A percentile compares a stretch with the other conserved stretches of the same genome.
phyloP scores from a whole-genome alignment of 2,113 vertebrate genomes.

The Toxotes jaculatrix region DNA sequence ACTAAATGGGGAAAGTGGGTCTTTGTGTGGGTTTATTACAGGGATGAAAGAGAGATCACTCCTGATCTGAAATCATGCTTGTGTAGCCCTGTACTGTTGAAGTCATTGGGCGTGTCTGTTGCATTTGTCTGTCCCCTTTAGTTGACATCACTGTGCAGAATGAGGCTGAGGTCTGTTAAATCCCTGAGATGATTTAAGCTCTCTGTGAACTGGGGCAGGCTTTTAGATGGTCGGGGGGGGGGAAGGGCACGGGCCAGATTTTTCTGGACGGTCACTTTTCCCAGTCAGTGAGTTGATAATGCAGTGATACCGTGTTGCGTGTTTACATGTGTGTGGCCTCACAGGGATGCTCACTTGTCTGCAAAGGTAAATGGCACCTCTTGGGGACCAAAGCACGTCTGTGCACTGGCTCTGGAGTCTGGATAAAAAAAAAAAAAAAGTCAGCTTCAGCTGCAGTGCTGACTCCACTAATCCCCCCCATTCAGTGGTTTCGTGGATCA shows the following conservation, averaged over 20 bases:
- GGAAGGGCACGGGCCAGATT: conserved; percentile 17
- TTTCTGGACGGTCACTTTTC: conserved; percentile 15
- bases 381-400: conserved; percentile 17
- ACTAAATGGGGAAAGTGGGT: not conserved
- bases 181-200: conserved; percentile 38
- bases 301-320: not conserved
- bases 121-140: not conserved
- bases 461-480: conserved; percentile 58
- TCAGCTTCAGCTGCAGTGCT: conserved; percentile 47
- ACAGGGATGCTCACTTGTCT: not conserved
- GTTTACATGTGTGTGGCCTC: not conserved
- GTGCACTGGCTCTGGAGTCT: conserved; percentile 20
- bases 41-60: too few relatives aligned
- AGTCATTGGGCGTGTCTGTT: not conserved
- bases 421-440: too few relatives aligned
- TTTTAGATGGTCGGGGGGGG: conserved; percentile 27
- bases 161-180: conserved; percentile 33
- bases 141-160: conserved; percentile 34
- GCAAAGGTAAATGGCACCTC: conserved; percentile 1
- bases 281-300: conserved; percentile 2
- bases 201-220: conserved; percentile 40
- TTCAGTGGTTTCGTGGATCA: conserved; percentile 31
- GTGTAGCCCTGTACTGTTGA: not conserved
- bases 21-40: too few relatives aligned
- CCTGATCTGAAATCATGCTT: too few relatives aligned